Evolutionary conservation across 2,113 vertebrate genomes (phyloP), one percentile per base, ranked within the genome.

Genomic region (Agelaius phoeniceus): DNA sequence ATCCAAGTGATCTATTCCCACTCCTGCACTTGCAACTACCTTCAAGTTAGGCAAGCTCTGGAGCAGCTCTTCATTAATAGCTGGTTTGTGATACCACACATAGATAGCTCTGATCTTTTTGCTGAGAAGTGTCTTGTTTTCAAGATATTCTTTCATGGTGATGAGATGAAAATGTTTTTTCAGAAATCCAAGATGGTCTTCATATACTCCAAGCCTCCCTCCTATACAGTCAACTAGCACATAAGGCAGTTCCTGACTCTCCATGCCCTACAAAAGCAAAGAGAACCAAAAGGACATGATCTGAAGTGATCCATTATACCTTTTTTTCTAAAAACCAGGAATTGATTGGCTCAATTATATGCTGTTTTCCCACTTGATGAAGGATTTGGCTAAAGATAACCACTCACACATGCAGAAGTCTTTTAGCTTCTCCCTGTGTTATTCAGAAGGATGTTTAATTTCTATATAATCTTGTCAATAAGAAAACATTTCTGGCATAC

Each of bases 1-100:
- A 44, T 99, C 97, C 83, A 99, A 66, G 94, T 99, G 98, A 92
- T 99, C 98, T 63, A 98, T 83, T 46, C 98, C 98, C 27, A 90
- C 98, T 18, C 98, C 99, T 37, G 84, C 41, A 11, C 37, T 98
- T 82, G 97, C 96, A 37, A 99, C 87, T 27, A 98, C 89, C 95
- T 98, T 98, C 83, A 99, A 89, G 2, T 97, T 96, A 6, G 98
- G 98, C 55, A 98, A 91, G 15, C 55, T 95, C 62, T 95, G 78
- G 41, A 98, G 96, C 28, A 99, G 95, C 27, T 96, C 94, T 41
- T 59, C 55, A 49, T 95, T 84, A 44, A 98, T 54, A 33, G 27
- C 74, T 6, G 97, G 96, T 33, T 52, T 75, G 21, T 37, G 17
- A 16, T 67, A 76, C 98, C 98, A 99, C 18, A 98, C 15, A 66